A percentile compares a stretch with the other conserved stretches of the same genome.
phyloP scores from a whole-genome alignment of 2,888 invertebrate species.

The Andrena chrysosceles region DNA sequence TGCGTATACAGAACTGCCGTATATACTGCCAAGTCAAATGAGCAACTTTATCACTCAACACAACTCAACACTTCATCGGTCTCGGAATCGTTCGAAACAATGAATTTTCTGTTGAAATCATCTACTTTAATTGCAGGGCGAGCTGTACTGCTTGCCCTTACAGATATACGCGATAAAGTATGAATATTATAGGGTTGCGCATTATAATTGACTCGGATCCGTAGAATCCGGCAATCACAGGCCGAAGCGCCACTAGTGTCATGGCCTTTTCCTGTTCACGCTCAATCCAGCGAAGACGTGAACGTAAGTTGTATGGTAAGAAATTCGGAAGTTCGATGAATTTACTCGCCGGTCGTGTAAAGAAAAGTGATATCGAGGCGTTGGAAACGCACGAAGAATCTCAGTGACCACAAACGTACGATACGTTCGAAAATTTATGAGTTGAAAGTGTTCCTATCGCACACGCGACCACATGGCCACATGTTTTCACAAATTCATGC shows the following conservation, averaged over 20 bases:
- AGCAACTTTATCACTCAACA: slow-evolving; percentile 15
- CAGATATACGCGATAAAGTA: too few species aligned
- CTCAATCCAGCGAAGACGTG: slow-evolving; percentile 81
- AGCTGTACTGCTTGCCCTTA: too few species aligned
- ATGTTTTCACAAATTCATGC: slow-evolving; percentile 63
- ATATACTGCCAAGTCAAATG: slow-evolving; percentile 47
- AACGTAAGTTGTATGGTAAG: slow-evolving; percentile 77
- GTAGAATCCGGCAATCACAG: slow-evolving; percentile 73
- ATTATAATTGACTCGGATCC: slow-evolving; percentile 65
- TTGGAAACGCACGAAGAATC: background rate
- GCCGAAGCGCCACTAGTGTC: slow-evolving; percentile 68
- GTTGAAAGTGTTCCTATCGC: slow-evolving; percentile 22
- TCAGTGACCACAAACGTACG: slow-evolving; percentile 40
- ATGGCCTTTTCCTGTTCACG: slow-evolving; percentile 86
- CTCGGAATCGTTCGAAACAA: too few species aligned
- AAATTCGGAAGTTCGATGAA: slow-evolving; percentile 49
- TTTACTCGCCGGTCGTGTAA: slow-evolving; percentile 35
- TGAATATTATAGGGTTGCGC: background rate
- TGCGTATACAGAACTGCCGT: slow-evolving; percentile 54
- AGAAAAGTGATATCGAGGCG: slow-evolving; percentile 8
- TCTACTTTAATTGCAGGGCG: background rate
- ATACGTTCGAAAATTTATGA: slow-evolving; percentile 2
- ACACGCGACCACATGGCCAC: slow-evolving; percentile 77
- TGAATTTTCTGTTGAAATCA: background rate
- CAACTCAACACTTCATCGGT: background rate